A percentile compares a stretch with the other conserved stretches of the same genome.
Conservation (phyloP, 1,140 invertebrate species). For the Agraylea sexmaculata region DNA sequence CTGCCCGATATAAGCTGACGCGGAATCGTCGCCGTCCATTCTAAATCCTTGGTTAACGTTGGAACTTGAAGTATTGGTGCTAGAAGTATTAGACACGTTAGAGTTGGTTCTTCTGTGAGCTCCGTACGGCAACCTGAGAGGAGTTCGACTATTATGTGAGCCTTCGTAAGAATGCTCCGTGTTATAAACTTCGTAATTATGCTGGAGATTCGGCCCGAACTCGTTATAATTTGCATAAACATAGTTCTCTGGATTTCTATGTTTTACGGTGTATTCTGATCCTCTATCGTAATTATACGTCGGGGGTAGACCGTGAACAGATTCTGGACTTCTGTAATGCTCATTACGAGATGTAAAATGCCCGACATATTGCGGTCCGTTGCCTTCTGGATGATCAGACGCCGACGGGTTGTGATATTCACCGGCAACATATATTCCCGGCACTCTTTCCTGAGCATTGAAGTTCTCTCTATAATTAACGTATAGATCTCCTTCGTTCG, state of each 20-base stretch:
- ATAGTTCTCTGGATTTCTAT: conserved; percentile 16
- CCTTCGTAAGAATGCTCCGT: conserved; percentile 46
- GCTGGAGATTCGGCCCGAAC: conserved; percentile 15
- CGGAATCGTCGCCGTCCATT: conserved; percentile 50
- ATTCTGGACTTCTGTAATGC: conserved; percentile 19
- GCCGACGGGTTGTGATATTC: conserved; percentile 28
- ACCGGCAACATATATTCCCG: conserved; percentile 43
- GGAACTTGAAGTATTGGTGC: conserved; percentile 39
- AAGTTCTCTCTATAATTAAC: conserved; percentile 25
- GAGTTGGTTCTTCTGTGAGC: conserved; percentile 55
- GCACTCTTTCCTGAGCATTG: conserved; percentile 32
- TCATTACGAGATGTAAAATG: conserved; percentile 15
- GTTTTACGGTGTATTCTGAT: conserved; percentile 17
- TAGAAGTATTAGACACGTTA: conserved; percentile 56
- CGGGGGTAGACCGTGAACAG: conserved; percentile 8
- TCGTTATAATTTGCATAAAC: conserved; percentile 19
- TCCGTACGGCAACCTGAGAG: conserved; percentile 35
- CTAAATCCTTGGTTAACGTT: conserved; percentile 45
- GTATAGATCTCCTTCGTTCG: conserved; percentile 45
- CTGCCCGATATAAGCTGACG: conserved; percentile 30
- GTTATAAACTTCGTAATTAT: conserved; percentile 24
- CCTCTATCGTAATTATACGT: conserved; percentile 17
- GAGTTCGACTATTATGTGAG: conserved; percentile 39
- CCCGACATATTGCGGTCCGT: conserved; percentile 16
- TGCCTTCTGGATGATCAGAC: conserved; percentile 14